A percentile compares a stretch with the other conserved stretches of the same genome.
phyloP scores from a whole-genome alignment of 2,888 invertebrate genomes.

The Diarsia mendica region DNA sequence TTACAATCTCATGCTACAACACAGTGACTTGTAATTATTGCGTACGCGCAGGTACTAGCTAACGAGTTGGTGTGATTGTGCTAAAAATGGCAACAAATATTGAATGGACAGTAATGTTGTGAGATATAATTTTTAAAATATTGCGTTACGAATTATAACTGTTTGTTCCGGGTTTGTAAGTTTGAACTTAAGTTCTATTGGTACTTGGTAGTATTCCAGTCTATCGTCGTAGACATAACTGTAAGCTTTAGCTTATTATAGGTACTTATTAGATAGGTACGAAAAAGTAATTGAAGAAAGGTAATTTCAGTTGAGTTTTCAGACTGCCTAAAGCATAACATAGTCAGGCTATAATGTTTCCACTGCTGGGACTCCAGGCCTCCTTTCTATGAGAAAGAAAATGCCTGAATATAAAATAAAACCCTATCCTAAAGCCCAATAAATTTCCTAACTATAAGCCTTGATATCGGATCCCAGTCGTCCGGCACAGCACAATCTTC shows the following conservation, averaged over 20 bases:
- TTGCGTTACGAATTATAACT: slow-evolving; percentile 6
- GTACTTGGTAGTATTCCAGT: not conserved
- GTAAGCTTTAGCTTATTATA: not conserved
- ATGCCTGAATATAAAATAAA: not conserved
- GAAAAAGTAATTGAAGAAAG: not conserved
- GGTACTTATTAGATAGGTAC: not conserved
- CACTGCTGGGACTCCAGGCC: no score
- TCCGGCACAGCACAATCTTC: not conserved
- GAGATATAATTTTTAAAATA: slow-evolving; percentile 2
- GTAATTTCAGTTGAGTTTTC: not conserved
- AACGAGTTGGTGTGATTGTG: slow-evolving; percentile 24
- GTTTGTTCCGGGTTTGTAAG: not conserved
- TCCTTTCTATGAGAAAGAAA: no score
- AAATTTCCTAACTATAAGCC: not conserved
- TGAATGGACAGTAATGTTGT: slow-evolving; percentile 23
- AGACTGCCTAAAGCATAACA: no score
- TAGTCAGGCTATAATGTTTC: no score
- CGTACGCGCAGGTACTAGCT: slow-evolving; percentile 31
- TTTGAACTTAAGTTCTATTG: not conserved
- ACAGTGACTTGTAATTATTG: slow-evolving; percentile 55
- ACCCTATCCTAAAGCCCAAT: not conserved
- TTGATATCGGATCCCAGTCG: not conserved
- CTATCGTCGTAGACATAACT: not conserved
- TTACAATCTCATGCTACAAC: slow-evolving; percentile 44
- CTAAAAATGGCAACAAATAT: slow-evolving; percentile 33